These are phyloP conservation scores for Rutpela maculata DNA, from an alignment of 2,888 invertebrate species.

Conservation along the genomic window DNA sequence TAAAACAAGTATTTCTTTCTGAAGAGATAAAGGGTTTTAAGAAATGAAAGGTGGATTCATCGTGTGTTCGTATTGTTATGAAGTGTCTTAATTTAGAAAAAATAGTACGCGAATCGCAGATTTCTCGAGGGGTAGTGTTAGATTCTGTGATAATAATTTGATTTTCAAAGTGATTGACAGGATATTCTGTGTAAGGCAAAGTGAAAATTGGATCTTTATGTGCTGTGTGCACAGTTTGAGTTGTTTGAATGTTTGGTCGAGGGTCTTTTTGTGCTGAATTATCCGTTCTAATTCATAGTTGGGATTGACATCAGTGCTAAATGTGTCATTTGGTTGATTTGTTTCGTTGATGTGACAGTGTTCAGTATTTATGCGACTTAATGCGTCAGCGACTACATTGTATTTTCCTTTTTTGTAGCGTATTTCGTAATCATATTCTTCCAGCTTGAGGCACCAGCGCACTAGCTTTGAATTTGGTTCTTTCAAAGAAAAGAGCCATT, in stretches of 20 bases:
- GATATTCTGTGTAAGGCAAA: slow-evolving; percentile 27
- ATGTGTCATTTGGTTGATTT: not conserved
- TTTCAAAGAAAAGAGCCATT: slow-evolving; percentile 54
- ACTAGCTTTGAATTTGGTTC: slow-evolving; percentile 51
- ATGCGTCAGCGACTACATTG: slow-evolving; percentile 46
- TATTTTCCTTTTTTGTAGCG: too few species aligned
- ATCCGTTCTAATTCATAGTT: too few species aligned
- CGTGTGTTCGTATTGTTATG: not conserved
- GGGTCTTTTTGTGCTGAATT: too few species aligned
- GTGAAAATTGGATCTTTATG: slow-evolving; percentile 30
- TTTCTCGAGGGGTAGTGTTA: not conserved
- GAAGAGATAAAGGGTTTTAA: not conserved
- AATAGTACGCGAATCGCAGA: not conserved
- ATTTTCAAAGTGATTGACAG: slow-evolving; percentile 26
- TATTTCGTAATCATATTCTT: slow-evolving; percentile 46
- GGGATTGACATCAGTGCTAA: too few species aligned
- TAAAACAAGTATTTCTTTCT: not conserved
- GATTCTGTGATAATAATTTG: slow-evolving; percentile 34
- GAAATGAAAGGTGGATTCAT: slow-evolving; percentile 4
- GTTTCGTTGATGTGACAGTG: not conserved
- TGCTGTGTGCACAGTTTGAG: slow-evolving; percentile 18
- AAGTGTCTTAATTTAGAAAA: slow-evolving; percentile 1
- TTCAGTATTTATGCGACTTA: slow-evolving; percentile 38
- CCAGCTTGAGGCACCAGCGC: slow-evolving; percentile 46
- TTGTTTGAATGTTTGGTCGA: slow-evolving; percentile 15